Percentiles rank a stretch among this genome's conserved stretches.
Conservation (phyloP, 2,888 invertebrate species). For the Allacma fusca region DNA sequence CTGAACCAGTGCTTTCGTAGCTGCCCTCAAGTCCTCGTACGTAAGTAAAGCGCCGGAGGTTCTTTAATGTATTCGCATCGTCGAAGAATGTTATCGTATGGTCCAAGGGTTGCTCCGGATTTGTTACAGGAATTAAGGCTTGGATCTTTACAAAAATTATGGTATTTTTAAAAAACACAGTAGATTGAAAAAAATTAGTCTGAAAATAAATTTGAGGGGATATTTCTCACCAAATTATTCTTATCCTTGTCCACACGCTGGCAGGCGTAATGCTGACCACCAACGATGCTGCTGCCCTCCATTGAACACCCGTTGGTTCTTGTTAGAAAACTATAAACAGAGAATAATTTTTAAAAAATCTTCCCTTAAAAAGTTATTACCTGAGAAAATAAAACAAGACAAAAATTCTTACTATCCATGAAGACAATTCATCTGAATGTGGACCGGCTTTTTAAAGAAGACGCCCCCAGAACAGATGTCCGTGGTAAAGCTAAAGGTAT, state of each 20-base stretch:
- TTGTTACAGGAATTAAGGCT: no score
- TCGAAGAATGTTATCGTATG: no score
- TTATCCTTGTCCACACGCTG: not conserved
- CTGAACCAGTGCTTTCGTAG: no score
- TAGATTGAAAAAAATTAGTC: no score
- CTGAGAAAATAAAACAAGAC: not conserved
- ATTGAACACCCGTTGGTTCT: constrained; percentile 25
- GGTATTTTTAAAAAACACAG: no score
- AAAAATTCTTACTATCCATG: constrained; percentile 16
- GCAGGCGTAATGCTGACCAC: constrained; percentile 27
- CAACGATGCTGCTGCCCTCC: constrained; percentile 16
- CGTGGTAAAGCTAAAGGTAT: not conserved
- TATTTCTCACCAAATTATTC: no score
- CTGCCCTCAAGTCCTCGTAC: no score
- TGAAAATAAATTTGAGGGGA: no score
- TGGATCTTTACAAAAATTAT: no score
- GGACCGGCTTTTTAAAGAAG: not conserved
- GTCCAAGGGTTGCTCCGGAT: no score
- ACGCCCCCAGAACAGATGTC: constrained; percentile 8
- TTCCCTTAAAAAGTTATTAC: not conserved
- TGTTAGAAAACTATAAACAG: constrained; percentile 21
- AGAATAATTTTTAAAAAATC: not conserved
- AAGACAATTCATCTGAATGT: not conserved
- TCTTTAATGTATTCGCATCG: no score
- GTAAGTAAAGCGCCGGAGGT: no score